Conservation (phyloP, 1,140 invertebrate genomes). For the Papilio dardanus region DNA sequence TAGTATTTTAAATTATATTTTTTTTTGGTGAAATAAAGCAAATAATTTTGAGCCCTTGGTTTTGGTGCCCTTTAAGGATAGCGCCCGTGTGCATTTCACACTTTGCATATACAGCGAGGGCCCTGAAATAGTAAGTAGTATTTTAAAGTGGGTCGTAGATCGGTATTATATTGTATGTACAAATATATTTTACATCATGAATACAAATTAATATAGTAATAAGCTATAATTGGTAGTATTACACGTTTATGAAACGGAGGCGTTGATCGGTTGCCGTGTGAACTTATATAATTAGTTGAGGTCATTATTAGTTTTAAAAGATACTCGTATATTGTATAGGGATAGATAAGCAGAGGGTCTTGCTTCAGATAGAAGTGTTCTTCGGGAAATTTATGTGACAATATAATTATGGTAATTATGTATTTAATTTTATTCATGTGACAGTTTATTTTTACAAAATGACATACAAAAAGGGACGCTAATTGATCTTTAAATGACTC, state of each 20-base stretch:
- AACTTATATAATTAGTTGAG: conserved; percentile 39
- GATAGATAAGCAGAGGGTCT: conserved; percentile 13
- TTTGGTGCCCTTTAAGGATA: no score
- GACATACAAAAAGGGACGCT: no score
- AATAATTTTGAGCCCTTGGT: no score
- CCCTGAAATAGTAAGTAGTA: no score
- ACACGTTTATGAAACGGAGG: conserved; percentile 6
- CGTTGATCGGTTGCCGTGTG: conserved; percentile 40
- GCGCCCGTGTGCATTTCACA: no score
- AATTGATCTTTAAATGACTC: no score
- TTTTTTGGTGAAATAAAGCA: no score
- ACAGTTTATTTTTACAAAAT: conserved; percentile 12
- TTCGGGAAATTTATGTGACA: conserved; percentile 29
- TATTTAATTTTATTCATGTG: background rate
- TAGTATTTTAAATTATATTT: no score
- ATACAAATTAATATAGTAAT: conserved; percentile 53
- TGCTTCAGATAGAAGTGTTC: background rate
- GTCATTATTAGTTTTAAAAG: conserved; percentile 37
- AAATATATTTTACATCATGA: conserved; percentile 42
- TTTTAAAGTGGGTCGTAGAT: no score
- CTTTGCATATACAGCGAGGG: no score
- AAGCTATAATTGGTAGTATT: conserved; percentile 48
- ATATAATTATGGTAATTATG: conserved; percentile 13
- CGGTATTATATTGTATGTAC: background rate
- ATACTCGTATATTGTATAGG: conserved; percentile 12